Evolutionary conservation across 1,140 invertebrate genomes (phyloP), one percentile per base, ranked within the genome.

Genomic region (Danaus plexippus): DNA sequence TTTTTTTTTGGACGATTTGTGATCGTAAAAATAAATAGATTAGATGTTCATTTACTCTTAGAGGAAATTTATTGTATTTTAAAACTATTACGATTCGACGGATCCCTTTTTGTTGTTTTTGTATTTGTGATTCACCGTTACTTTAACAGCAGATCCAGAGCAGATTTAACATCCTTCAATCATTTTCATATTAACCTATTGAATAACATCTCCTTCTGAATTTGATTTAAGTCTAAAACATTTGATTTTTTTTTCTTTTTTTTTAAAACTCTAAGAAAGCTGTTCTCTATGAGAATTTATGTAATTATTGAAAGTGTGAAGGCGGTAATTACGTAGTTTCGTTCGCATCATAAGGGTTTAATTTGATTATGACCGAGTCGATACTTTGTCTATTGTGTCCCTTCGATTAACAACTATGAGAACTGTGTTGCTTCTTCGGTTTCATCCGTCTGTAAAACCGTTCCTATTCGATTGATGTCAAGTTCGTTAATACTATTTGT

Each of bases 261-360:
- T 32, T 32, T 32, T 8, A 4, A 6, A 6, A 32, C 22, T 32
- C 22, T 32, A 32, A 4, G 22, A 32, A 32, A 32, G 22, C 22
- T 32, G 22, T 32, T 32, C 22, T 32, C 63, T 69, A 69, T 81
- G 78, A 81, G 78, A 81, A 81, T 63, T 61, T 59, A 43, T 44
- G 70, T 79, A 81, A 81, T 81, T 81, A 81, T 77, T 67, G 52
- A 18, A 52, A 70, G 74, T 79, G 75, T 79, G 76, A 80, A 80
- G 71, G 56, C 56, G 68, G 71, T 81, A 75, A 77, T 78, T 68
- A 70, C 68, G 65, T 58, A 55, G 58, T 72, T 66, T 64, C 57
- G 49, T 56, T 44, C 53, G 32, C 53, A 63, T 59, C 51, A 56
- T 67, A 54, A 56, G 60, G 67, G 61, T 60, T 70, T 71, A 71